Evolutionary conservation across 2,797 vertebrate species (phyloP), one percentile per base, ranked within the genome.

Genomic region (Sebastes kiyomatsui): DNA sequence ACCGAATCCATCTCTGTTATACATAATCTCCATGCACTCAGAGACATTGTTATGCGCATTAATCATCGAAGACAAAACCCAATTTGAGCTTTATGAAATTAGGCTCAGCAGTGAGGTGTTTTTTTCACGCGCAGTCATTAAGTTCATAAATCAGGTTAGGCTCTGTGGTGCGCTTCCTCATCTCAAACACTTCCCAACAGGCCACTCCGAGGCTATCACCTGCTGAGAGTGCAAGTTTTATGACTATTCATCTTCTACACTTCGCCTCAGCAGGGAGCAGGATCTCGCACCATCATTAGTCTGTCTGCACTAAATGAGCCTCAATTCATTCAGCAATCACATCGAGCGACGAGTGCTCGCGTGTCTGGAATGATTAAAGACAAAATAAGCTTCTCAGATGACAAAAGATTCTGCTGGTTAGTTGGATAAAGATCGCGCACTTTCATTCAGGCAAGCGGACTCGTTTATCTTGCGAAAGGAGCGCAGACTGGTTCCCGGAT

Each of bases 211-310:
- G 56, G 23, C 59, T 49, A 67, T 74, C 69, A 75, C 85, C 80
- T 82, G 85, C 90, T 83, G 90, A 86, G 84, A 66, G 74, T 35
- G 86, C 77, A 73, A 68, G n/a, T 90, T 91, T 82, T 69, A 86
- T 80, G 78, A 83, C 81, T 82, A 72, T 87, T 90, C 82, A 85
- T 93, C 81, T 80, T 68, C 75, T 68, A 30, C 71, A 73, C 66
- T 75, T 85, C 87, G 75, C 76, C 84, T 80, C 81, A 71, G 79
- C 12, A 9, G 88, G 87, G 74, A 67, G 79, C 81, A 70, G 77
- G 72, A 82, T 85, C 80, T 65, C 28, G 66, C 83, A 81, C 83
- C 76, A 66, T 84, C 86, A 86, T 88, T 84, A 80, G 67, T 87
- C 84, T 88, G 84, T 80, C 84, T 73, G 75, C 60, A 11, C 66